Conservation (phyloP, 2,888 invertebrate genomes). For the Drosophila peninsularis region DNA sequence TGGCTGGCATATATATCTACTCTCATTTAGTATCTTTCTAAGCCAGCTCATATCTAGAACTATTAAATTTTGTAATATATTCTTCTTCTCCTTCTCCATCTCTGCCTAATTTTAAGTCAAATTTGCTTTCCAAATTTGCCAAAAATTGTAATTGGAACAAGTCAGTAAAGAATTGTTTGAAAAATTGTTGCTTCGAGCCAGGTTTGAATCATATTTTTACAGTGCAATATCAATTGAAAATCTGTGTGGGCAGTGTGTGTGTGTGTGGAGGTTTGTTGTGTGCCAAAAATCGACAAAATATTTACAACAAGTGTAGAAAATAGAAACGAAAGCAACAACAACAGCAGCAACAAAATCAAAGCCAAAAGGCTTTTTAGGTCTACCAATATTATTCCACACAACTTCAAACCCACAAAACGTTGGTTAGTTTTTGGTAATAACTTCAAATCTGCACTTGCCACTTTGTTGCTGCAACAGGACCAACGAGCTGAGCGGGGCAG, state of each 20-base stretch:
- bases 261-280: slow-evolving; percentile 17
- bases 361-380: slow-evolving; percentile 80
- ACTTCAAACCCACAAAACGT: slow-evolving; percentile 84
- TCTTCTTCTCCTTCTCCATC: too few relatives aligned
- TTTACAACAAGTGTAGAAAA: slow-evolving; percentile 39
- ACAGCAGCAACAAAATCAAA: slow-evolving; percentile 54
- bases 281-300: slow-evolving; percentile 56
- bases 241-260: slow-evolving; percentile 16
- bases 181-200: neutral
- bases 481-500: neutral
- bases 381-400: slow-evolving; percentile 84
- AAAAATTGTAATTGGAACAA: neutral
- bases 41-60: too few relatives aligned
- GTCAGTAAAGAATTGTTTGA: neutral
- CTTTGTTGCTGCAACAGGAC: slow-evolving; percentile 59
- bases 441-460: slow-evolving; percentile 84
- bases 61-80: too few relatives aligned
- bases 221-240: slow-evolving; percentile 20
- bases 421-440: slow-evolving; percentile 84
- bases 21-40: too few relatives aligned
- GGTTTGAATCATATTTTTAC: neutral
- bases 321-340: slow-evolving; percentile 20
- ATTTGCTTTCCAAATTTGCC: too few relatives aligned
- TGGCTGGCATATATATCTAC: too few relatives aligned
- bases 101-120: too few relatives aligned